Evolutionary conservation across 2,888 invertebrate genomes (phyloP), one percentile per base, ranked within the genome.

Genomic region (Mongoloraphidia duomilia): DNA sequence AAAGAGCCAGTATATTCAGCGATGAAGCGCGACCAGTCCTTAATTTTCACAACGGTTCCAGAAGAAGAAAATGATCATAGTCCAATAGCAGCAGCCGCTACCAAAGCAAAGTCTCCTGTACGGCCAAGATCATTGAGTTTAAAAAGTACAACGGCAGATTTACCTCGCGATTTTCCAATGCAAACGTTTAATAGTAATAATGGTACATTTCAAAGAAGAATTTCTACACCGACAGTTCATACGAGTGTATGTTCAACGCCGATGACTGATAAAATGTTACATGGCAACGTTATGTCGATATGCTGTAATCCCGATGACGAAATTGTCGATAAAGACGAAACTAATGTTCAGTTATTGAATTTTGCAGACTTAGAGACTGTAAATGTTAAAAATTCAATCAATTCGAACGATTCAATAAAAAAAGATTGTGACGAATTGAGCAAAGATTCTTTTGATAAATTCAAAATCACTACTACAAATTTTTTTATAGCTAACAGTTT

Each of bases 41-140:
- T 86, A 3, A 80, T 88, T 35, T 88, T 88, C 60, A 86, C 87
- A 0, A 84, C 87, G 5, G 88, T 88, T 46, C 84, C 86, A 2
- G 88, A 88, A 68, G 88, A 89, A 61, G 80, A 78, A 44, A 67
- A 66, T 34, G 63, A 63, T 42, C 54, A 57, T 26, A 55, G 57
- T 17, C 50, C 49, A 2, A 47, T 41, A 41, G 12, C 33, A n/a
- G n/a, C n/a, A 38, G 10, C 12, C n/a, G 26, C 13, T 8, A 56
- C 53, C n/a, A 49, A 54, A 50, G 54, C 58, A 42, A 57, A 51
- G 45, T 53, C 50, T 37, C 51, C 51, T 33, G 55, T 11, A 47
- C 58, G 68, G 17, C 68, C 68, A 13, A 66, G 65, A 57, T 68
- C 66, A 52, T 53, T 68, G 13, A 67, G 66, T 55, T 54, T 68